Evolutionary conservation across 2,113 vertebrate species (phyloP).

Genomic region (Solea solea): DNA sequence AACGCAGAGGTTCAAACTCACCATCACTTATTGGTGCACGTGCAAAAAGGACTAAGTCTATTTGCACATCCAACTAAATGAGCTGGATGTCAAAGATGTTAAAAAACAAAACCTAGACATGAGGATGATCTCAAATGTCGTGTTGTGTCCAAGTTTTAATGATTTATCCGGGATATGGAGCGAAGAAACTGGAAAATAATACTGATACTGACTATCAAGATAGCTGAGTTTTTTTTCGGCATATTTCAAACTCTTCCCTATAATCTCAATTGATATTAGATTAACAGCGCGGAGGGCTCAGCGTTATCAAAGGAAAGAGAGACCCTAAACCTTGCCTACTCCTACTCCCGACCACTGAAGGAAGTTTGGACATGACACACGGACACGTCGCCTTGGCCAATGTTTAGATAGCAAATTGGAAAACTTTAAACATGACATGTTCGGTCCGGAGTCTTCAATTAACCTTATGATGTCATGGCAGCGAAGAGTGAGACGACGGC

Average conservation of each 20-base stretch:
- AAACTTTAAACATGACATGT: constrained; percentile 24
- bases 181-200: too few species aligned
- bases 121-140: too few species aligned
- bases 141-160: too few species aligned
- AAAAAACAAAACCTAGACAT: too few species aligned
- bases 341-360: constrained; percentile 23
- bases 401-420: constrained; percentile 35
- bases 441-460: constrained; percentile 30
- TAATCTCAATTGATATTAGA: constrained; percentile 10
- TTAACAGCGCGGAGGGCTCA: background rate
- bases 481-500: constrained; percentile 1
- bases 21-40: too few species aligned
- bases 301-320: background rate
- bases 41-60: too few species aligned
- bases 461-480: constrained; percentile 4
- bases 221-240: too few species aligned
- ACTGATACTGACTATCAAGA: too few species aligned
- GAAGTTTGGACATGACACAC: constrained; percentile 11
- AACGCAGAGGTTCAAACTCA: too few species aligned
- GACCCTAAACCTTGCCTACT: background rate
- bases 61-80: too few species aligned
- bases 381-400: background rate
- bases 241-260: background rate
- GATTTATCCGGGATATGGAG: too few species aligned
- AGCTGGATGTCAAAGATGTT: too few species aligned